Percentiles rank a stretch among this genome's conserved stretches.
Evolutionary conservation across 2,888 invertebrate species (phyloP).

Genomic region (Galerucella pusilla): DNA sequence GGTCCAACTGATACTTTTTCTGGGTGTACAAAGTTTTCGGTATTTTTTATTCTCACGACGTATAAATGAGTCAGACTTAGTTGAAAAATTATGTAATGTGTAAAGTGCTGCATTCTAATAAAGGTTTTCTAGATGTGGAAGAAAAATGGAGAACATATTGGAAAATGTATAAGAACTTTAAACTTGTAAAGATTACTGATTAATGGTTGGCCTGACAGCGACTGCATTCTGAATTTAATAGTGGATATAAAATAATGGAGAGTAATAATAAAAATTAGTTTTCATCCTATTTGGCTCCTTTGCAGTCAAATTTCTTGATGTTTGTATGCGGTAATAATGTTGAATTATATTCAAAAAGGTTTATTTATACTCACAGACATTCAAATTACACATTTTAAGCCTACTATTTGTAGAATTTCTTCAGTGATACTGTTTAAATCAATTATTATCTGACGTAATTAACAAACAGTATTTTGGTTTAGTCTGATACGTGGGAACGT

Average conservation of each 20-base stretch:
- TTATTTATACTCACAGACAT: too few species aligned
- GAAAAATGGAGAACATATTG: neutral
- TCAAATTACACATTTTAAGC: too few species aligned
- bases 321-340: neutral
- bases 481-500: too few species aligned
- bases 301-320: neutral
- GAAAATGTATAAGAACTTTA: neutral
- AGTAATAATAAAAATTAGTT: neutral
- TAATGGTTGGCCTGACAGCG: neutral
- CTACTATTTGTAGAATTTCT: too few species aligned
- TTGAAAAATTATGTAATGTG: conserved; percentile 21
- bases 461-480: too few species aligned
- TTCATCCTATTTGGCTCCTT: neutral
- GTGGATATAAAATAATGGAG: neutral
- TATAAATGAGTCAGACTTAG: conserved; percentile 22
- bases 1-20: neutral
- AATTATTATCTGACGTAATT: too few species aligned
- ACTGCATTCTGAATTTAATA: neutral
- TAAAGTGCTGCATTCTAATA: conserved; percentile 17
- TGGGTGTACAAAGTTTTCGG: neutral
- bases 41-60: conserved; percentile 31
- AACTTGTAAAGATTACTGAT: neutral
- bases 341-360: too few species aligned
- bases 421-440: too few species aligned
- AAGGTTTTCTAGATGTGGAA: neutral